Base-by-base conservation (phyloP, 2,888 invertebrate genomes). In the Pyrochroa serraticornis region DNA sequence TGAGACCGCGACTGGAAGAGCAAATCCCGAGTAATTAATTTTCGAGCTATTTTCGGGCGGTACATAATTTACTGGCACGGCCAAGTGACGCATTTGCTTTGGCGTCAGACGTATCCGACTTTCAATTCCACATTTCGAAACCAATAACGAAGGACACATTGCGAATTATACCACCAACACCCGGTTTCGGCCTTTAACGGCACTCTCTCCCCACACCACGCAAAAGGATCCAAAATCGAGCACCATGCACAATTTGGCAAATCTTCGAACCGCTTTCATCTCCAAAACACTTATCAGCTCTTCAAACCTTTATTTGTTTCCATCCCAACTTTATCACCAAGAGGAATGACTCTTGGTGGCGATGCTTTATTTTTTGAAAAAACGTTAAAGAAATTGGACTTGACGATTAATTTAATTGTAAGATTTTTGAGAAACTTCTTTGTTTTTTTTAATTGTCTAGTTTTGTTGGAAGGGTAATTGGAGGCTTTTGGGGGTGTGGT, bases 1-100 rank as follows among this genome's bases (percentile, higher is more conserved):
- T 66, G 63, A 63, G 64, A 63, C 64, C 54, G 59, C 63, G 68
- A 65, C 68, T 66, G 67, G 66, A 69, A 62, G 55, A 65, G 68
- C 68, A 71, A 69, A 71, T 68, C 67, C 67, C 65, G 50, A 64
- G 63, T 69, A 72, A 74, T 74, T 71, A 74, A 72, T 73, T 73
- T 68, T 68, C 58, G 61, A 64, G 71, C 67, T 75, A 74, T 74
- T 75, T 74, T 73, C 63, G 69, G 67, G 64, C 53, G 65, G 68
- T 66, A 71, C 65, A 71, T 72, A 70, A 69, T 71, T 71, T 68
- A 70, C 66, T 63, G 68, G 66, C 69, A 71, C 68, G 65, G 68
- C 67, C 66, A 69, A 67, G 60, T 73, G 72, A 72, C 72, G 72
- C 68, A 67, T 64, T 64, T 66, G 46, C 54, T 60, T 60, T 61